Base-by-base conservation (phyloP, 2,797 vertebrate species). In the Ara ararauna region DNA sequence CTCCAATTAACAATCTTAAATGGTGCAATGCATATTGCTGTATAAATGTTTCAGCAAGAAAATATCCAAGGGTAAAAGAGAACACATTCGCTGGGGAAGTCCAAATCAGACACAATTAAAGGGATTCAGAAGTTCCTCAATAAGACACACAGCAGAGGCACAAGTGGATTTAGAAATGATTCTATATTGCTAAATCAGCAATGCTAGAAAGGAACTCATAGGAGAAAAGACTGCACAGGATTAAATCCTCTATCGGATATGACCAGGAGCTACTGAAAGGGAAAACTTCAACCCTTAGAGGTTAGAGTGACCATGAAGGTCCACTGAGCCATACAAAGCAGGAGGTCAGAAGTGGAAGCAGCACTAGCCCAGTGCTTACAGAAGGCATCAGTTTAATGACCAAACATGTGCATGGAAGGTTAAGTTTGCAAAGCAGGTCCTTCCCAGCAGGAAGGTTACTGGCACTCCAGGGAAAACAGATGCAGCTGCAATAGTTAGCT, bases 1-100 rank as follows among this genome's bases (percentile, higher is more conserved):
- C 97, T 97, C 94, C 97, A 98, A 96, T 97, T 97, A 98, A 97
- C 96, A 97, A 96, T 95, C 97, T 97, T 95, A 97, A 97, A 94
- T 91, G 93, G 89, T 70, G 70, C 80, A 95, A 95, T 88, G 96
- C 95, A 97, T 97, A 97, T 92, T 85, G 94, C 95, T 90, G 85
- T 91, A 81, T 80, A 97, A 97, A 97, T 92, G 97, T 96, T 97
- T 97, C 95, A 84, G 79, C 74, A 94, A 85, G 90, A 93, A 97
- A 96, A 93, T 79, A 94, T 94, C 91, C 79, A 90, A 85, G 85
- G 93, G 94, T 96, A 94, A 96, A 82, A 51, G 34, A 60, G 88
- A 97, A 96, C 34, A 72, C 85, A 71, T 78, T 87, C 70, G 89
- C 86, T 64, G 71, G 94, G 82, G 85, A 88, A 85, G n/a, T 19